phyloP scores from a whole-genome alignment of 2,797 vertebrate genomes.

The Epinephelus malabaricus region DNA sequence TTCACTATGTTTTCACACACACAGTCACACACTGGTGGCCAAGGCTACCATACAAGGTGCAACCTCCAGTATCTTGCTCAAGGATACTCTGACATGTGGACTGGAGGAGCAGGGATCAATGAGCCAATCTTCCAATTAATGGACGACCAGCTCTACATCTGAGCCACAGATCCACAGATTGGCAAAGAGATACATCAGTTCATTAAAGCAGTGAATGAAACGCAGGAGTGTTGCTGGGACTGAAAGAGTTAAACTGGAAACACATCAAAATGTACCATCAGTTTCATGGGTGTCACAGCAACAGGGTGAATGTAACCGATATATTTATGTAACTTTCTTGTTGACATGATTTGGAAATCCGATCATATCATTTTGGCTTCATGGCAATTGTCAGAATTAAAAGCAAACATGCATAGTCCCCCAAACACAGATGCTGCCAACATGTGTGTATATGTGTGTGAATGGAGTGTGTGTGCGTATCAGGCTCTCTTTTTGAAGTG shows the following conservation, averaged over 20 bases:
- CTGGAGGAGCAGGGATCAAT: too few relatives aligned
- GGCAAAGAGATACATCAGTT: not conserved
- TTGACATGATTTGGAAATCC: not conserved
- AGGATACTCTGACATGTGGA: too few relatives aligned
- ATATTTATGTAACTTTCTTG: not conserved
- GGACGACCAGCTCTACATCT: too few relatives aligned
- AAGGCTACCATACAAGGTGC: too few relatives aligned
- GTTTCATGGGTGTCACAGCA: not conserved
- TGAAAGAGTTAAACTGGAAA: not conserved
- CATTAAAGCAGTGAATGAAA: not conserved
- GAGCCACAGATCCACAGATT: not conserved
- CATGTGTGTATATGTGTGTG: not conserved
- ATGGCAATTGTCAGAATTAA: not conserved
- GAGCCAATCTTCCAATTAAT: too few relatives aligned
- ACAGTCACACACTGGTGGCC: too few relatives aligned
- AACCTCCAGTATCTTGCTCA: too few relatives aligned
- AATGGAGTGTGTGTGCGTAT: constrained; percentile 2
- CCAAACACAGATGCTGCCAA: not conserved
- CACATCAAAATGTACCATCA: not conserved
- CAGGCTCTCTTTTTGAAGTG: constrained; percentile 37
- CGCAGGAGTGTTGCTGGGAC: not conserved
- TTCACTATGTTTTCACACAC: too few relatives aligned
- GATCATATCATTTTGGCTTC: constrained; percentile 24
- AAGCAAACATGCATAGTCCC: not conserved
- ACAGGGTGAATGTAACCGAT: not conserved